Percentiles rank a stretch among this genome's conserved stretches.
Conservation (phyloP, 1,140 invertebrate species). For the Diorhabda carinulata region DNA sequence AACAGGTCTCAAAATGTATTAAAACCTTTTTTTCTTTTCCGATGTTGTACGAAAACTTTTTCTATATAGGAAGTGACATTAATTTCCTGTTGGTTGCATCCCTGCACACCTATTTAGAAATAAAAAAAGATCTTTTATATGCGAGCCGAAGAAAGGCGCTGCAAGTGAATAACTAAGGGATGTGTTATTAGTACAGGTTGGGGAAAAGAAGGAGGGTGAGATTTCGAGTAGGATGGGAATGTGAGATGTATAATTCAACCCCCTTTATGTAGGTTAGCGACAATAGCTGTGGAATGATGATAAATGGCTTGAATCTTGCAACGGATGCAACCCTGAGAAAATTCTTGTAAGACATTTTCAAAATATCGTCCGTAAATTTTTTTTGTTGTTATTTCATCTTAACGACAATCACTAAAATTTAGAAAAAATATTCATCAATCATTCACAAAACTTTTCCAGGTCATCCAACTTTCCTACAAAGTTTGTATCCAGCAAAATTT, state of each 20-base stretch:
- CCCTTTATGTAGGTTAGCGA: constrained; percentile 8
- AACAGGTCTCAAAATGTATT: too few relatives aligned
- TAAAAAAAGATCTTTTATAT: too few relatives aligned
- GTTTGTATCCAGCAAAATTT: too few relatives aligned
- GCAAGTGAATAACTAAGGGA: constrained; percentile 6
- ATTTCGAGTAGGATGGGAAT: not conserved
- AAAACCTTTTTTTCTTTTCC: too few relatives aligned
- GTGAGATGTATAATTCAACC: constrained; percentile 8
- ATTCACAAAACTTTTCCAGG: too few relatives aligned
- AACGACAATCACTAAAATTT: not conserved
- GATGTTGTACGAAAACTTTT: too few relatives aligned
- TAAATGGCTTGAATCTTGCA: constrained; percentile 4
- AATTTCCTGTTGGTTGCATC: too few relatives aligned
- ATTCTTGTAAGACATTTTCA: not conserved
- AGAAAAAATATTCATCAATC: too few relatives aligned
- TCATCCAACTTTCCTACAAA: too few relatives aligned
- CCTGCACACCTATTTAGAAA: too few relatives aligned
- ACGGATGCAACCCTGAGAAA: constrained; percentile 5
- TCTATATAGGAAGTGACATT: too few relatives aligned
- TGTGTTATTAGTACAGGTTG: constrained; percentile 7
- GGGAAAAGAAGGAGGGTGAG: constrained; percentile 1
- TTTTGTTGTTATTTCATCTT: not conserved
- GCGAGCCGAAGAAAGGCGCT: constrained; percentile 4
- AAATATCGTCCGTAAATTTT: not conserved
- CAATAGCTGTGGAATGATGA: constrained; percentile 8